Evolutionary conservation across 2,888 invertebrate genomes (phyloP).

Genomic region (Apamea monoglypha): DNA sequence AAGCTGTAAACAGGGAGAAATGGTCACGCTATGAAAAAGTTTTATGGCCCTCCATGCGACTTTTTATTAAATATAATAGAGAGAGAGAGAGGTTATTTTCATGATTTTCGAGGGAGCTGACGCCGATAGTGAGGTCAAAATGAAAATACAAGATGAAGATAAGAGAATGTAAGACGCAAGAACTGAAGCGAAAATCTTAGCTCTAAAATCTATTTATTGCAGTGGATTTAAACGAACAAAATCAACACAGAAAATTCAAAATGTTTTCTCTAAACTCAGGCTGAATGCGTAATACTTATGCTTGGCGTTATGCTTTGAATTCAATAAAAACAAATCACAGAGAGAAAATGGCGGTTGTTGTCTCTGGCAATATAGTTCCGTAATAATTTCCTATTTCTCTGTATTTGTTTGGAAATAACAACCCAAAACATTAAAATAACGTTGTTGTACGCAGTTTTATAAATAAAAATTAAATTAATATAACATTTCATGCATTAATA

Average conservation of each 20-base stretch:
- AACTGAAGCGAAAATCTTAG: not conserved
- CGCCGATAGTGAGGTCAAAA: too few species aligned
- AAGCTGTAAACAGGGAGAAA: too few species aligned
- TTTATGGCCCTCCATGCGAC: too few species aligned
- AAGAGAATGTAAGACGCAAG: not conserved
- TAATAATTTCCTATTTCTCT: conserved; percentile 54
- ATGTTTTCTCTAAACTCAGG: conserved; percentile 2
- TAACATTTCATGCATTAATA: conserved; percentile 14
- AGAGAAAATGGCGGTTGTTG: conserved; percentile 87
- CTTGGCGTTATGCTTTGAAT: conserved; percentile 10
- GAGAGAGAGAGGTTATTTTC: too few species aligned
- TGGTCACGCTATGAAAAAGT: too few species aligned
- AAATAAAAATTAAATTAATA: not conserved
- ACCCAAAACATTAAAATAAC: conserved; percentile 12
- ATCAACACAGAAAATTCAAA: not conserved
- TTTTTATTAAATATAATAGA: too few species aligned
- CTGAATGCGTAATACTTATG: conserved; percentile 40
- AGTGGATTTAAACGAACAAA: not conserved
- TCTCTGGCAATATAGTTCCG: conserved; percentile 73
- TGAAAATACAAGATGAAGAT: too few species aligned
- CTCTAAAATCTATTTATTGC: not conserved
- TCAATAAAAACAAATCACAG: conserved; percentile 24
- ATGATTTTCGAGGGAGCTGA: too few species aligned
- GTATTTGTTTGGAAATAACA: conserved; percentile 46
- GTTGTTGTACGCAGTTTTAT: conserved; percentile 16